Evolutionary conservation across 2,797 vertebrate genomes (phyloP), one percentile per base, ranked within the genome.

Genomic region (Ctenopoma multispine): DNA sequence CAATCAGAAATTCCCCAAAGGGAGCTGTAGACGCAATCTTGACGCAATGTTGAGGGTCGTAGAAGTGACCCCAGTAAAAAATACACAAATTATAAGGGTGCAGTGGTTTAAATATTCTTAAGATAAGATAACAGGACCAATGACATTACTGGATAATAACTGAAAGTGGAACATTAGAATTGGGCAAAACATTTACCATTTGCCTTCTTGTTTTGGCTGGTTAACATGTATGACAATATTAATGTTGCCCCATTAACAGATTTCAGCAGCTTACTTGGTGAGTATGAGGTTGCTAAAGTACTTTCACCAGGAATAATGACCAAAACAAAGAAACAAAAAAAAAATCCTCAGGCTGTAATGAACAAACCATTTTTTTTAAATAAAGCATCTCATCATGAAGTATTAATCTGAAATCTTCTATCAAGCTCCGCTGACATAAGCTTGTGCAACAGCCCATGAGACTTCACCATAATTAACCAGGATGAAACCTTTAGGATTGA

Each of bases 391-490:
- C 8, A 24, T 58, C 29, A 24, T 13, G 0, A n/a, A 49, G 36
- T 50, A 63, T 69, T 53, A 11, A 58, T 69, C 4, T 53, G 23
- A 57, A 69, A 38, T 38, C 12, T 13, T 38, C 36, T 38, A 47
- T 68, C 46, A 29, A 79, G 49, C 34, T 13, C 53, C 14, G 57
- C 43, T 57, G 77, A 46, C 64, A 13, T 38, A 38, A 38, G 69
- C 82, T 85, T 77, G 77, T 77, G 85, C 81, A 79, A 14, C 80
- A 58, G 65, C 82, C 77, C 74, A 15, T 75, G 81, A 70, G 83
- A 83, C 72, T 75, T 57, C 48, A 40, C 75, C 74, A 79, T 83
- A 85, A 88, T 90, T 89, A 87, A 86, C 79, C 73, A 79, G 72
- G 70, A 63, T 87, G 81, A 87, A 83, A 68, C 53, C 38, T 69